Evolutionary conservation across 1,140 invertebrate genomes (phyloP).

Genomic region (Platyscapa corneri): DNA sequence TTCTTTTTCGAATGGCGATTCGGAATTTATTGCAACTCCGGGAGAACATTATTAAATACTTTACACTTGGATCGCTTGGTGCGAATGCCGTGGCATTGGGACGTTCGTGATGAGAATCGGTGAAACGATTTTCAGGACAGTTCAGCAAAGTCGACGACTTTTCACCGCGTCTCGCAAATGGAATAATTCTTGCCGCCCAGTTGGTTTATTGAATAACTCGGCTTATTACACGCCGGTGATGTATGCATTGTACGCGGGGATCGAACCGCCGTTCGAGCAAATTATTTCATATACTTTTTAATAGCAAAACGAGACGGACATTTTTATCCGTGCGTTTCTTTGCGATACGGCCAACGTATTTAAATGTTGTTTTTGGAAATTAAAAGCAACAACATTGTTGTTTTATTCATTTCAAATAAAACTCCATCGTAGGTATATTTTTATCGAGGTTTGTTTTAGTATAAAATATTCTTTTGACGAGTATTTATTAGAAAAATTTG

Average conservation of each 20-base stretch:
- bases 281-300: background rate
- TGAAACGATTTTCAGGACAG: background rate
- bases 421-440: too few relatives aligned
- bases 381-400: background rate
- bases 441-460: too few relatives aligned
- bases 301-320: background rate
- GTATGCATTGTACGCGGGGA: background rate
- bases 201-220: background rate
- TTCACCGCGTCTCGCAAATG: background rate
- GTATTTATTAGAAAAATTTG: background rate
- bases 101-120: slow-evolving; percentile 20
- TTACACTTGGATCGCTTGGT: background rate
- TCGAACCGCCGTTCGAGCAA: background rate
- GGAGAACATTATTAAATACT: slow-evolving; percentile 14
- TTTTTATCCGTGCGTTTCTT: background rate
- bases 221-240: background rate
- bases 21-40: slow-evolving; percentile 3
- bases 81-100: background rate
- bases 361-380: background rate
- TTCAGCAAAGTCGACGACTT: background rate
- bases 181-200: background rate
- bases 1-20: background rate
- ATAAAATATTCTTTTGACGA: too few relatives aligned
- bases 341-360: background rate
- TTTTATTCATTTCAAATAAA: background rate